Percentiles rank a stretch among this genome's conserved stretches.
These are phyloP conservation scores for Chrysomallon squamiferum DNA, from an alignment of 1,140 invertebrate genomes.

Conservation along the genomic window DNA sequence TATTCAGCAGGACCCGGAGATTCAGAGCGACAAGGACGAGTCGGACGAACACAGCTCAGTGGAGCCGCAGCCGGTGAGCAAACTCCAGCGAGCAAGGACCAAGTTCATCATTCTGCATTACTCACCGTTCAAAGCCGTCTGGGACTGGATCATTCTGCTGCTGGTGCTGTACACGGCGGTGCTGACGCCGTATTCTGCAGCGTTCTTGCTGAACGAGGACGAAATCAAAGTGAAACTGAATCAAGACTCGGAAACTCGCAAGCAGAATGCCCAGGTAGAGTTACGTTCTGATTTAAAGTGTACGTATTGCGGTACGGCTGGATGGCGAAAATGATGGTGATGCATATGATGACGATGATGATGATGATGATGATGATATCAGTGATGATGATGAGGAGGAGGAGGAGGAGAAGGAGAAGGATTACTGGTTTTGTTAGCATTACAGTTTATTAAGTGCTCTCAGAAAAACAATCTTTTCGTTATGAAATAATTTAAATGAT, in stretches of 20 bases:
- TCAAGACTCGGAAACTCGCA: constrained; percentile 43
- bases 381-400: too few species aligned
- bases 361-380: too few species aligned
- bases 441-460: too few species aligned
- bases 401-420: too few species aligned
- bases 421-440: too few species aligned
- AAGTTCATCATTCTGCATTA: constrained; percentile 91
- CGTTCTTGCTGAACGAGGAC: constrained; percentile 90
- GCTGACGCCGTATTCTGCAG: constrained; percentile 97
- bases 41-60: constrained; percentile 14
- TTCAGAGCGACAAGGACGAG: constrained; percentile 12
- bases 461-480: too few species aligned
- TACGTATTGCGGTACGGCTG: not conserved
- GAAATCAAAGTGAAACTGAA: constrained; percentile 59
- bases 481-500: too few species aligned
- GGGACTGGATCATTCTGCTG: constrained; percentile 98
- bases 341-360: too few species aligned
- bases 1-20: not conserved
- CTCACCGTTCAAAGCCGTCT: constrained; percentile 97
- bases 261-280: constrained; percentile 27
- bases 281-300: too few species aligned
- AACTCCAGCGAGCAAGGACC: constrained; percentile 29
- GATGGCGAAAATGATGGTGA: not conserved
- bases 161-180: constrained; percentile 98
- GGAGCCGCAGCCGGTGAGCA: constrained; percentile 28